Percentiles rank a stretch among this genome's conserved stretches.
Conservation (phyloP, 2,888 invertebrate genomes). For the Lasius fuliginosus region DNA sequence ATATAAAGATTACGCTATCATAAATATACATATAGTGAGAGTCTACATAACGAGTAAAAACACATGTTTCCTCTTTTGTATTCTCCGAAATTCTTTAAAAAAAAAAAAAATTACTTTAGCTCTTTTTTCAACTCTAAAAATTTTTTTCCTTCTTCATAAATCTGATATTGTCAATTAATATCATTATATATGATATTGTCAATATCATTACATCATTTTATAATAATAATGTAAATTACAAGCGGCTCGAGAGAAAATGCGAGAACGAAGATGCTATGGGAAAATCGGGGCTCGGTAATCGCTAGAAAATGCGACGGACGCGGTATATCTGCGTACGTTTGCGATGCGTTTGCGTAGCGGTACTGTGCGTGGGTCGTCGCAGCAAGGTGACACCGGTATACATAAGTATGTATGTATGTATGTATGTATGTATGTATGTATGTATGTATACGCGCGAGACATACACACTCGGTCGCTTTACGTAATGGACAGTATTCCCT, state of each 20-base stretch:
- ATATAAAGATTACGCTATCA: background rate
- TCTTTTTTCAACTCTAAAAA: background rate
- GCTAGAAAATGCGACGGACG: conserved; percentile 22
- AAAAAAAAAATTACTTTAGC: background rate
- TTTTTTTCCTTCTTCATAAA: background rate
- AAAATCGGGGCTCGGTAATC: conserved; percentile 5
- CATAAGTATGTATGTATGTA: background rate
- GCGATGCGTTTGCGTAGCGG: conserved; percentile 77
- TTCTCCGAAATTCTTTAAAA: background rate
- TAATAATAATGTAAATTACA: no score
- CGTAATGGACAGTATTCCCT: conserved; percentile 67
- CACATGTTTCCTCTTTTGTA: background rate
- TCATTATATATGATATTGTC: no score
- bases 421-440: background rate
- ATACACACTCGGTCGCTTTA: conserved; percentile 66
- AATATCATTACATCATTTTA: no score
- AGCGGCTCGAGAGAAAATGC: no score
- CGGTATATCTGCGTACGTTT: conserved; percentile 64
- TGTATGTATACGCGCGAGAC: conserved; percentile 59
- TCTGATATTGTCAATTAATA: background rate
- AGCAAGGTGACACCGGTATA: conserved; percentile 81
- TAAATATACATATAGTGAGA: background rate
- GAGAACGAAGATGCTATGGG: background rate
- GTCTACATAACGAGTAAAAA: background rate
- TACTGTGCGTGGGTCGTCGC: conserved; percentile 79